Evolutionary conservation across 2,888 invertebrate genomes (phyloP), one percentile per base, ranked within the genome.

Genomic region (Vesta saturnalis): DNA sequence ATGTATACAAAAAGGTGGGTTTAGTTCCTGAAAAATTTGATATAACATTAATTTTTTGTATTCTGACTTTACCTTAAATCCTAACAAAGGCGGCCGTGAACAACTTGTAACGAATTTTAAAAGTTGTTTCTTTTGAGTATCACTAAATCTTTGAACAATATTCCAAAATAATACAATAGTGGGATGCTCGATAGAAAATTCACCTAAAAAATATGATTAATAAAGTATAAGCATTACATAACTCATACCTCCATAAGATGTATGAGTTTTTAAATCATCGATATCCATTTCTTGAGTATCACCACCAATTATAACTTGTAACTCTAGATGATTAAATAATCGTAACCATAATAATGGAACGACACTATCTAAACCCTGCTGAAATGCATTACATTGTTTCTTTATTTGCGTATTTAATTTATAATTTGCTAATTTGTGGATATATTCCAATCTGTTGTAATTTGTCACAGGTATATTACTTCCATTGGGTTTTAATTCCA

Each of bases 21-120:
- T 94, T 72, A 99, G 85, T 82, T 98, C 97, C 94, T 97, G 79
- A 16, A 56, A 30, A 1, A 5, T 1, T 15, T 30, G 23, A 8
- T 16, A 54, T n/a, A 1, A 8, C 39, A 1, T 39, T 12, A 2
- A 3, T 12, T 39, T n/a, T 39, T 39, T 39, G 30, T 10, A 30
- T 30, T 23, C 23, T 8, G n/a, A 12, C 1, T 12, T 1, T 82
- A 96, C 97, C 90, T 96, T 97, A 81, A 99, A 99, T 1, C 99
- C 99, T 46, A 99, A 86, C 21, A 99, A 86, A 0, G 99, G 99
- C 1, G 99, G 97, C 67, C 98, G 86, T 0, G 99, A 99, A 81
- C 99, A 99, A 81, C 97, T 97, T 1, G 99, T 99, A 47, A 99
- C 98, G 85, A 99, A 99, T 85, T 97, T 97, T 6, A 99, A 87